Conservation (phyloP, 2,797 vertebrate species). For the Tenualosa ilisha region DNA sequence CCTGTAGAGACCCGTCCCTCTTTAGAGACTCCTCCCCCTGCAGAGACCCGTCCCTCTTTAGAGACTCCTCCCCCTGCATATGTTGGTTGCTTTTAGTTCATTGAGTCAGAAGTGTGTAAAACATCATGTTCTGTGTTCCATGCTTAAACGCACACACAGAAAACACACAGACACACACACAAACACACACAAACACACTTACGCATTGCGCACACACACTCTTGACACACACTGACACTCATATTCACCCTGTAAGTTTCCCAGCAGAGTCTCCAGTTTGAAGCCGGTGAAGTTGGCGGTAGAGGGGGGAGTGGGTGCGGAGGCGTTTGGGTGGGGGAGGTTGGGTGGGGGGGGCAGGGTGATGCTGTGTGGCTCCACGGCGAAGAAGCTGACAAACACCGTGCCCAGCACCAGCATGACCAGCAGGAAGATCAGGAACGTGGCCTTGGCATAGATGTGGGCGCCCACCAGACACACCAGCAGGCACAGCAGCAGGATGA, state of each 20-base stretch:
- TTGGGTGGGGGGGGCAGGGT: constrained; percentile 66
- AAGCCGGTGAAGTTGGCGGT: constrained; percentile 82
- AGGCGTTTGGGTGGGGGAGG: constrained; percentile 63
- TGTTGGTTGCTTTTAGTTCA: too few relatives aligned
- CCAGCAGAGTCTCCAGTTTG: constrained; percentile 78
- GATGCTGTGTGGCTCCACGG: constrained; percentile 65
- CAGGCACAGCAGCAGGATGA: constrained; percentile 80
- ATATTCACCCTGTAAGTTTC: constrained; percentile 79
- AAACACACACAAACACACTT: constrained; percentile 27
- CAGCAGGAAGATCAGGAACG: constrained; percentile 88
- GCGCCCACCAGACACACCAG: constrained; percentile 87
- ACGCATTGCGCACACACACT: constrained; percentile 32
- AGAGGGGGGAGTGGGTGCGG: constrained; percentile 55
- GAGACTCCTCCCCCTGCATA: too few relatives aligned
- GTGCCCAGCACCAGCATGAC: constrained; percentile 80
- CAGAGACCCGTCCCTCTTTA: too few relatives aligned
- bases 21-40: too few relatives aligned
- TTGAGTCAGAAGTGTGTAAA: too few relatives aligned
- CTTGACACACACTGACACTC: neutral
- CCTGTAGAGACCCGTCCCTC: too few relatives aligned
- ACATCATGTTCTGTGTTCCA: neutral
- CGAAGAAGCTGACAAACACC: constrained; percentile 86
- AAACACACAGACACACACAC: neutral
- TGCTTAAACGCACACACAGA: neutral
- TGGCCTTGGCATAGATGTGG: constrained; percentile 87